Base-by-base conservation (phyloP, 92 coral and sea anemone genomes). In the Muricea muricata region DNA sequence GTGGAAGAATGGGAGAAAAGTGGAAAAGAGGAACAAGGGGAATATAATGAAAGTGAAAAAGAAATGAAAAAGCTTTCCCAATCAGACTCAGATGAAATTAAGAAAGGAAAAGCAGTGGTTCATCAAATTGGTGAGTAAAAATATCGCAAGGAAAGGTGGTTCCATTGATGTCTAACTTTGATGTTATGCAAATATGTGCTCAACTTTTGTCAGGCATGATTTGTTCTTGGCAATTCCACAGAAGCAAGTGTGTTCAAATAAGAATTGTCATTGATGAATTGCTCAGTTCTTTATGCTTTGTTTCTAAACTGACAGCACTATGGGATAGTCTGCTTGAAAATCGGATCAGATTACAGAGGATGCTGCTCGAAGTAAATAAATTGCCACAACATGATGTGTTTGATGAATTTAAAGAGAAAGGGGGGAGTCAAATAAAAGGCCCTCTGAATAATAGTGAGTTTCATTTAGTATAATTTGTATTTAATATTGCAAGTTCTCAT, bases 301-400 rank as follows among this genome's bases (percentile, higher is more conserved):
- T 70, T 34, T 4, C 28, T 14, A 46, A 4, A 39, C 80, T 41
- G 68, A 15, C 67, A 96, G 99, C 89, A 65, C 86, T 96, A 65
- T 96, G 99, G 99, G 99, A 96, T 63, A 96, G 88, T 47, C 91
- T 96, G 23, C 93, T 96, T n/a, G 99, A 93, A 74, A 92, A 89
- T 84, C 93, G 99, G 8, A 96, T 93, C 63, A 83, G 94, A 68
- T 33, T 96, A 31, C 99, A 96, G 66, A 96, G 93, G 63, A 92
- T 93, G n/a, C 79, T 96, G 63, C 47, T 93, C 47, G 65, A 92
- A 48, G 92, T 89, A 71, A 96, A 96, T 69, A 96, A 65, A 75
- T 84, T 93, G 29, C 99, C 99, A 9, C 98, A 96, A 81, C 68
- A 78, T 48, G 92, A 92, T 39, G 84, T 73, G 54, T 57, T 79